Base-by-base conservation (phyloP, 2,797 vertebrate species). In the Erethizon dorsatum region DNA sequence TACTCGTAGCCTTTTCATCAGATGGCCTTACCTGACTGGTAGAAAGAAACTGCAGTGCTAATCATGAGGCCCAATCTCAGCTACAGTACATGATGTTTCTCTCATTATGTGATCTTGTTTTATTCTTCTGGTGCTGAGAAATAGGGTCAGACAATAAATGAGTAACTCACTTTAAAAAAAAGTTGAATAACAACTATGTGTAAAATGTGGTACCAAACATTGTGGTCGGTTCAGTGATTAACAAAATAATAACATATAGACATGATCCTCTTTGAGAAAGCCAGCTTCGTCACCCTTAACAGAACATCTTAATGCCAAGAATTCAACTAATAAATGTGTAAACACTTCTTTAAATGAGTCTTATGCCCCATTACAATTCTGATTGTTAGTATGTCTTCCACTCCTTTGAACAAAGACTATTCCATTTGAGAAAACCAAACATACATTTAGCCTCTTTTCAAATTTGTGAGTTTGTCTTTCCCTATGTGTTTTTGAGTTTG, bases 381-480 rank as follows among this genome's bases (percentile, higher is more conserved):
- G 63, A 56, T 4, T 50, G 4, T 77, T 57, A 61, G 2, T 67
- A 5, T 54, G 4, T 10, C 13, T 13, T 54, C 85, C 26, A 28
- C 7, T 77, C 11, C 4, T 52, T 90, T 73, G 41, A 82, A 84
- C 33, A 77, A 89, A 67, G 4, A 5, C 5, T 88, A 6, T 65
- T 67, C 2, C 17, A 45, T 15, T 47, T 87, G 37, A n/a, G 63
- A 77, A 85, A 65, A 41, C 0, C 22, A 83, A 83, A 24, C 14
- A 41, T 33, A 52, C 0, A n/a, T 78, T 57, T 93, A 28, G 0
- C 15, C 79, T 95, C 9, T 84, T 84, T 59, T 5, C 2, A 82
- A 85, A 77, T 86, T 4, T 37, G 6, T 82, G n/a, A 47, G 10
- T n/a, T 79, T 75, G 71, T 92, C 13, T 84, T 95, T 95, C 73